Base-by-base conservation (phyloP, 2,888 invertebrate genomes). In the Rugalucina vietnamica region DNA sequence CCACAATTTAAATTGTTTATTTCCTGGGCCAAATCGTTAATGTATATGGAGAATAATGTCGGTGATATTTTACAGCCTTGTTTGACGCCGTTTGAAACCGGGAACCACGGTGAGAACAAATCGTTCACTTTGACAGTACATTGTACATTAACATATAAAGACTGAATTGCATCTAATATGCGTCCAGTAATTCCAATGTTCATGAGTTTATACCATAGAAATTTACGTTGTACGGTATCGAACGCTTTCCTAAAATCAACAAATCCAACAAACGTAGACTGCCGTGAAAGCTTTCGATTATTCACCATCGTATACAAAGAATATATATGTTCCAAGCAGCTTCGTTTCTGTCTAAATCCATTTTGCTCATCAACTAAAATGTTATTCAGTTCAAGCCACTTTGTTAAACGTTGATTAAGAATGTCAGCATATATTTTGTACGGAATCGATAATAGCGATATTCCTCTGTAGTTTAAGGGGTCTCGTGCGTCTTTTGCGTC, bases 281-380 rank as follows among this genome's bases (percentile, higher is more conserved):
- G 24, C 27, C 72, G 10, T 14, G 72, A 72, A 27, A 60, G 29
- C n/a, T 60, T 60, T 8, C n/a, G 24, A 21, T 72, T 72, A 24
- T 43, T 72, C 1, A 72, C 14, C 27, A 72, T 72, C 3, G 43
- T 72, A 43, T 72, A 72, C 43, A 72, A 24, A n/a, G 72, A 43
- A 29, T 72, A 72, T 27, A 72, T 72, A 29, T 72, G 72, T 14
- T 72, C 72, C n/a, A 72, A 72, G 21, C 72, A 72, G 29, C 72
- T 72, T 39, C 72, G 72, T 72, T 49, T 49, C 29, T 72, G 12
- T 29, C 72, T 10, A 5, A 43, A 72, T 29, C 72, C 43, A 43
- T 72, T 72, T 43, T 72, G 72, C 24, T 43, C 72, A 18, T 72
- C 72, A 18, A 72, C 39, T 24, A 72, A 18, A 18, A 72, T n/a